A percentile compares a stretch with the other conserved stretches of the same genome.
Evolutionary conservation across 2,888 invertebrate species (phyloP).

Genomic region (Ditula angustiorana): DNA sequence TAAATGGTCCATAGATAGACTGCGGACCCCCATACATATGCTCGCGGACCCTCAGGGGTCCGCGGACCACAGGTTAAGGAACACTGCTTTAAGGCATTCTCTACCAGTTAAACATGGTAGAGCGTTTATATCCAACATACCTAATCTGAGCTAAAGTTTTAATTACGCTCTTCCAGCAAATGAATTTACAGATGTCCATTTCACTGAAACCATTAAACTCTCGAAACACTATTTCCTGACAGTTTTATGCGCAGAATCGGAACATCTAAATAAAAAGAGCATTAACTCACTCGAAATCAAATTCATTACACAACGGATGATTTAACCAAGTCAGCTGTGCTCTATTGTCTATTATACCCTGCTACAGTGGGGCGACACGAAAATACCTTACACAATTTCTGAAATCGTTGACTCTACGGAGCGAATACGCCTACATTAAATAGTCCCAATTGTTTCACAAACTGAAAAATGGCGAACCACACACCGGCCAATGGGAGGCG

Average conservation of each 20-base stretch:
- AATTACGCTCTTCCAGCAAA: not conserved
- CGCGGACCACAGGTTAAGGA: too few relatives aligned
- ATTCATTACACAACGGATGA: conserved; percentile 59
- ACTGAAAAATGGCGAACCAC: conserved; percentile 81
- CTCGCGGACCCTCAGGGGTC: too few relatives aligned
- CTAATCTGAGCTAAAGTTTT: too few relatives aligned
- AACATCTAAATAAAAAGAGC: conserved; percentile 17
- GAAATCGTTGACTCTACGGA: conserved; percentile 56
- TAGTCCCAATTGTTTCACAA: conserved; percentile 75
- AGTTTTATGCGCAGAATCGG: conserved; percentile 1
- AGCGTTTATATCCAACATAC: too few relatives aligned
- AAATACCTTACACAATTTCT: conserved; percentile 67
- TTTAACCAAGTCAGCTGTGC: conserved; percentile 73
- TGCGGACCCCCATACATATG: too few relatives aligned
- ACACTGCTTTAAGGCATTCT: too few relatives aligned
- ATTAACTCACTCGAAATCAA: conserved; percentile 27
- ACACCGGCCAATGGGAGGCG: conserved; percentile 78
- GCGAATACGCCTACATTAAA: conserved; percentile 74
- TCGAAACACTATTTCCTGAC: conserved; percentile 26
- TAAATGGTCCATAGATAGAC: too few relatives aligned
- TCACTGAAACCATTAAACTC: conserved; percentile 30
- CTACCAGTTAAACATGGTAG: too few relatives aligned
- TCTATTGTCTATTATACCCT: conserved; percentile 39
- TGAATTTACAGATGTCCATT: not conserved
- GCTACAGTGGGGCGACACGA: conserved; percentile 56